Evolutionary conservation across 2,797 vertebrate species (phyloP).

Genomic region (Microhierax caerulescens): DNA sequence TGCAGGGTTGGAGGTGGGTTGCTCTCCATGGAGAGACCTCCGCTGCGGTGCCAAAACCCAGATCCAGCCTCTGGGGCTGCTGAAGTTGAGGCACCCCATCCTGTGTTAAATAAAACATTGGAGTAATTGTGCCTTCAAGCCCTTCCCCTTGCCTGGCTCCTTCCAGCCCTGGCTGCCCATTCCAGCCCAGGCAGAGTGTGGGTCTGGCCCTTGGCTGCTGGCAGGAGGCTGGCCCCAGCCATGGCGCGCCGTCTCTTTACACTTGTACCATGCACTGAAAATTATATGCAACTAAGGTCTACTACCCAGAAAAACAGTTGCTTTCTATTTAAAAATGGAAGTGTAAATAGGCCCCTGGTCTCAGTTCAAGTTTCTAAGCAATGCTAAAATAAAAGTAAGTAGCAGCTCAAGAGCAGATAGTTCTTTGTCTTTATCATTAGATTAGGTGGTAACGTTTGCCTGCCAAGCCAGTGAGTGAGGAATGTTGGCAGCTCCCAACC

Average conservation of each 20-base stretch:
- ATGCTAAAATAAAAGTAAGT: not conserved
- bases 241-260: fast-evolving
- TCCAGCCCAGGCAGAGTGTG: fast-evolving
- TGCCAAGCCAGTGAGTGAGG: fast-evolving
- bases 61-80: not conserved
- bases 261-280: fast-evolving
- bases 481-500: not conserved
- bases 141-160: not conserved
- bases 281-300: fast-evolving
- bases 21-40: fast-evolving
- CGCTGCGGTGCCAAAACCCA: fast-evolving
- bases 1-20: not conserved
- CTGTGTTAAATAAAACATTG: fast-evolving
- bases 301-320: not conserved
- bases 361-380: not conserved
- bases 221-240: not conserved
- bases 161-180: not conserved
- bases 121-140: not conserved
- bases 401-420: not conserved
- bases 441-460: fast-evolving
- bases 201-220: not conserved
- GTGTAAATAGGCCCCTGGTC: too few species aligned
- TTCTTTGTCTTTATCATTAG: fast-evolving
- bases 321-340: not conserved
- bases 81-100: not conserved